Percentiles rank a stretch among this genome's conserved stretches.
Conservation (phyloP, 2,113 vertebrate genomes). For the Amphiprion ocellaris region DNA sequence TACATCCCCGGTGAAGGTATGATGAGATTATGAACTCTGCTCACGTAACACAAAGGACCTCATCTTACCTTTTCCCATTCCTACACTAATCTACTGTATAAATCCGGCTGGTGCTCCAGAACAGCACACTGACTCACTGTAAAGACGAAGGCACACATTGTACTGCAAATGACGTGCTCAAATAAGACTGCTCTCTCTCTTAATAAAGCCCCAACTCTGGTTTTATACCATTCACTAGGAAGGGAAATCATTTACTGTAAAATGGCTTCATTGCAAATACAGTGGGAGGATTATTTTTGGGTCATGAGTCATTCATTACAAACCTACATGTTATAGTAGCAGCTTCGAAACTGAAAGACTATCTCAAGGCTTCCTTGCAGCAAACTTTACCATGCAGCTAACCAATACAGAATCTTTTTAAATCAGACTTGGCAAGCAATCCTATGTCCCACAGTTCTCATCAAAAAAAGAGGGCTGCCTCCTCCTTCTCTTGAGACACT, state of each 20-base stretch:
- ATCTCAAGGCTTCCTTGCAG: not conserved
- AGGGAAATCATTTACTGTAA: slow-evolving; percentile 19
- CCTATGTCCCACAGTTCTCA: slow-evolving; percentile 22
- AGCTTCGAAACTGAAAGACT: not conserved
- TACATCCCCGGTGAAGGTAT: not conserved
- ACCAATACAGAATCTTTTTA: slow-evolving; percentile 6
- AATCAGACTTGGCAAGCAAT: slow-evolving; percentile 37
- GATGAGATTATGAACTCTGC: slow-evolving; percentile 27
- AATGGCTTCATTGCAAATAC: slow-evolving; percentile 5
- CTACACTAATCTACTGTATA: slow-evolving; percentile 22
- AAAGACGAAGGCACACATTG: slow-evolving; percentile 37
- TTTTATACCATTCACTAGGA: not conserved
- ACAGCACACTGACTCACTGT: not conserved
- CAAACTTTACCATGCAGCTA: not conserved
- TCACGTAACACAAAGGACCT: slow-evolving; percentile 22
- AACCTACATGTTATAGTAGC: slow-evolving; percentile 1
- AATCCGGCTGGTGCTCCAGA: slow-evolving; percentile 12
- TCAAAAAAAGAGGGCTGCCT: slow-evolving; percentile 29
- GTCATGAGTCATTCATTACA: not conserved
- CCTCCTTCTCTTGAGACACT: slow-evolving; percentile 44
- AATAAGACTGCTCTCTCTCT: slow-evolving; percentile 15
- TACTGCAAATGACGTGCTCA: slow-evolving; percentile 25
- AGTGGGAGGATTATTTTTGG: not conserved
- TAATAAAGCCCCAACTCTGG: not conserved
- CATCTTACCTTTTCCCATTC: slow-evolving; percentile 17